phyloP scores from a whole-genome alignment of 2,113 vertebrate species.

The Chloroceryle aenea region DNA sequence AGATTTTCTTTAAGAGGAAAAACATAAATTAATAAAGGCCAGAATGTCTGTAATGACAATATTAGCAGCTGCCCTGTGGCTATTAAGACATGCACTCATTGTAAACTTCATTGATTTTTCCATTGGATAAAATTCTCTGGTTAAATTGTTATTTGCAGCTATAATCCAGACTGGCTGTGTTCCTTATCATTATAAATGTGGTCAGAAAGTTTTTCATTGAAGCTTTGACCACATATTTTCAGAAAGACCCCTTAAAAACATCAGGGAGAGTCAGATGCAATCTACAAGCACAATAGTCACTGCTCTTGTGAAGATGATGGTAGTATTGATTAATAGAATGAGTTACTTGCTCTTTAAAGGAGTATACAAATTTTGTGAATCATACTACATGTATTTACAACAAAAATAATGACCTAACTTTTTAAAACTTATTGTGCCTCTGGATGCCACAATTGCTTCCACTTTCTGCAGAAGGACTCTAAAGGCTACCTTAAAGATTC shows the following conservation, averaged over 20 bases:
- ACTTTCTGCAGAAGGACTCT: neutral
- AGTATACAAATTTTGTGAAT: neutral
- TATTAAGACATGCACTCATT: constrained; percentile 69
- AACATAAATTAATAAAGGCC: constrained; percentile 70
- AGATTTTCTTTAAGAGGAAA: constrained; percentile 73
- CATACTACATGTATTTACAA: neutral
- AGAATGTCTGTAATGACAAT: constrained; percentile 56
- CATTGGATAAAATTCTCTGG: constrained; percentile 51
- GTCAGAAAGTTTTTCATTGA: neutral
- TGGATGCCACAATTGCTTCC: neutral
- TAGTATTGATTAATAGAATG: neutral
- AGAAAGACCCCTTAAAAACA: neutral
- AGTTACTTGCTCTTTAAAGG: neutral
- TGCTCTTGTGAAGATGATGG: neutral
- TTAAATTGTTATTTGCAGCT: constrained; percentile 66
- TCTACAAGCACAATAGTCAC: neutral
- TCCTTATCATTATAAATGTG: neutral
- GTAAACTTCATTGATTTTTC: constrained; percentile 55
- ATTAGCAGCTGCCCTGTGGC: constrained; percentile 48
- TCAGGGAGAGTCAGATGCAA: neutral
- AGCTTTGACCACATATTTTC: neutral
- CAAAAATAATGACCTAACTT: neutral
- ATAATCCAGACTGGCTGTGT: neutral
- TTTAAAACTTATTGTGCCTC: neutral
- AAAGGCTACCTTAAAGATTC: neutral